Evolutionary conservation across 2,888 invertebrate genomes (phyloP).

Genomic region (Drosophila greeni): DNA sequence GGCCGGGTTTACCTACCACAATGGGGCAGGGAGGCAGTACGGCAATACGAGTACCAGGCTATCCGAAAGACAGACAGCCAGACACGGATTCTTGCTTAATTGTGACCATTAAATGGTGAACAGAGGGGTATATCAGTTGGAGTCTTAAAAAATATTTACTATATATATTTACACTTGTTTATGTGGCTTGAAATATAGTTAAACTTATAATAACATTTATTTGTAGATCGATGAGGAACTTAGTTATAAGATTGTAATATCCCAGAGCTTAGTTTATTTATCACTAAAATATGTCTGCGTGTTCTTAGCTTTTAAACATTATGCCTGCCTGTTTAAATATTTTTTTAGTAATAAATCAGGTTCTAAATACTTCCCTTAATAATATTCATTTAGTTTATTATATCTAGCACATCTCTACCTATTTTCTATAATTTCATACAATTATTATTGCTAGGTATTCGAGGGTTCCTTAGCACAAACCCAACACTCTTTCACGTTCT

Average conservation of each 20-base stretch:
- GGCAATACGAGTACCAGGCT: slow-evolving; percentile 17
- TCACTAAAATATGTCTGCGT: not conserved
- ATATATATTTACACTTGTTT: not conserved
- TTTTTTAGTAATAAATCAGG: too few relatives aligned
- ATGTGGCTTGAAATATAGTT: not conserved
- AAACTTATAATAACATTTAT: not conserved
- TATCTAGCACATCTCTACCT: not conserved
- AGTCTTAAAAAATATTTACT: not conserved
- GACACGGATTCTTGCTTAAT: slow-evolving; percentile 60
- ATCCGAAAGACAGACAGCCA: slow-evolving; percentile 35
- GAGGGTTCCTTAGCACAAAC: not conserved
- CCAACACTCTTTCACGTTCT: not conserved
- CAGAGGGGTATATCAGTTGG: not conserved
- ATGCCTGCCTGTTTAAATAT: not conserved
- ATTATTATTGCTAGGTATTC: not conserved
- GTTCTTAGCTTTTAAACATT: not conserved
- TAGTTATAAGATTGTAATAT: not conserved
- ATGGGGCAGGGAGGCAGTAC: not conserved
- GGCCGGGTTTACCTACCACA: slow-evolving; percentile 34
- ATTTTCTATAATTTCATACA: too few relatives aligned
- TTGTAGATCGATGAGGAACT: not conserved
- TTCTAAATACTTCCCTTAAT: too few relatives aligned
- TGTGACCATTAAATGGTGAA: slow-evolving; percentile 46
- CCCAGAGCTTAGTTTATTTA: not conserved
- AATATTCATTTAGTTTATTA: too few relatives aligned